Evolutionary conservation across 2,888 invertebrate species (phyloP).

Genomic region (Andrena haemorrhoa): DNA sequence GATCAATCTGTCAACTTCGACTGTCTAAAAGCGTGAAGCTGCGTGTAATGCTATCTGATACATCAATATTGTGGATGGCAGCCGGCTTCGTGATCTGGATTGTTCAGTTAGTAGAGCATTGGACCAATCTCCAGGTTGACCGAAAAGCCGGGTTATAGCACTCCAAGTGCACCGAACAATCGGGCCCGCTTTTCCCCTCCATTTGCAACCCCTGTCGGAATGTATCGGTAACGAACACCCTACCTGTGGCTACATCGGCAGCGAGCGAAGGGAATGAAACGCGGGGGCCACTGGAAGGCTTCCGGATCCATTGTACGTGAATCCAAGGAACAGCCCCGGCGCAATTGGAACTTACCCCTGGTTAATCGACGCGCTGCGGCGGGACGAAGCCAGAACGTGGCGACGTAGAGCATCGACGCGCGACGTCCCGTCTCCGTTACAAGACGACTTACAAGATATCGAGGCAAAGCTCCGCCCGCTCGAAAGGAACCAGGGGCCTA

Average conservation of each 20-base stretch:
- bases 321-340: background rate
- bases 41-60: background rate
- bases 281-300: constrained; percentile 7
- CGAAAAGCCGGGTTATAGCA: constrained; percentile 15
- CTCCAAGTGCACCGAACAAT: constrained; percentile 23
- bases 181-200: constrained; percentile 7
- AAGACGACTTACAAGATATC: constrained; percentile 45
- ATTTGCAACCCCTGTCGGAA: constrained; percentile 27
- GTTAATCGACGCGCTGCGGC: background rate
- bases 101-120: background rate
- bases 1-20: constrained; percentile 6
- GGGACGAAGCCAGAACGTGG: constrained; percentile 27
- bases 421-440: constrained; percentile 18
- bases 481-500: constrained; percentile 64
- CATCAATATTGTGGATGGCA: background rate
- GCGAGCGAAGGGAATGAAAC: background rate
- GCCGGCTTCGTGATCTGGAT: background rate
- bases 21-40: background rate
- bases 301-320: background rate
- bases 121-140: background rate
- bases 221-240: constrained; percentile 30
- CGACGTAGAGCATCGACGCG: constrained; percentile 1
- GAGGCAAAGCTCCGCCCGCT: constrained; percentile 70
- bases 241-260: background rate
- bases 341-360: constrained; percentile 3